Conservation (phyloP, 2,888 invertebrate species). For the Pyralis farinalis region DNA sequence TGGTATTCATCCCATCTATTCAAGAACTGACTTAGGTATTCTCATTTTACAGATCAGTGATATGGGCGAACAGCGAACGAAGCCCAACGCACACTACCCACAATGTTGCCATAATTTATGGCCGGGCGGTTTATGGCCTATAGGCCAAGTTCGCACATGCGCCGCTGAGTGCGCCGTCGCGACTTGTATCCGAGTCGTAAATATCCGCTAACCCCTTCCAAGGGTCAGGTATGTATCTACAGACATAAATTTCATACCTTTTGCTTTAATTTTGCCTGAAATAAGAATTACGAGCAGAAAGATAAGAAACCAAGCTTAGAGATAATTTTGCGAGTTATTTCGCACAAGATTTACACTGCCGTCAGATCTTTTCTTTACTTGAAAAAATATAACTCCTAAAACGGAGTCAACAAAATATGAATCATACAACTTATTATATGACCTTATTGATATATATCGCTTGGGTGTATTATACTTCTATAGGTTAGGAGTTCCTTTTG, state of each 20-base stretch:
- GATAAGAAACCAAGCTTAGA: neutral
- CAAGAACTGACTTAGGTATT: slow-evolving; percentile 5
- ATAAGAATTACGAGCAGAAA: slow-evolving; percentile 17
- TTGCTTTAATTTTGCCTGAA: slow-evolving; percentile 15
- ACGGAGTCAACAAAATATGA: too few species aligned
- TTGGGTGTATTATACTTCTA: too few species aligned
- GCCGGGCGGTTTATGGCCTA: slow-evolving; percentile 53
- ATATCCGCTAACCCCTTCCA: slow-evolving; percentile 60
- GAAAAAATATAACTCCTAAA: too few species aligned
- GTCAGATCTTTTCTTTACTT: too few species aligned
- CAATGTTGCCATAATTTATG: slow-evolving; percentile 76
- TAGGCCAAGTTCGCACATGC: slow-evolving; percentile 69
- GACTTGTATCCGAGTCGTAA: slow-evolving; percentile 51
- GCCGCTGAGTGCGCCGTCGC: slow-evolving; percentile 37
- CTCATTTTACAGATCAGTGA: slow-evolving; percentile 37
- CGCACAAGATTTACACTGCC: too few species aligned
- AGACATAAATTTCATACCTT: slow-evolving; percentile 25
- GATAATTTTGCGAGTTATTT: too few species aligned
- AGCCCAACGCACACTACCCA: slow-evolving; percentile 41
- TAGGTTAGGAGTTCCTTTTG: too few species aligned
- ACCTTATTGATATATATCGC: too few species aligned
- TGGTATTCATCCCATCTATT: too few species aligned
- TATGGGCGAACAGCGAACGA: slow-evolving; percentile 23
- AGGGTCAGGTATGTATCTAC: slow-evolving; percentile 46
- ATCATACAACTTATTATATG: too few species aligned